phyloP scores from a whole-genome alignment of 2,888 invertebrate species.

The Amphipyra tragopoginis region DNA sequence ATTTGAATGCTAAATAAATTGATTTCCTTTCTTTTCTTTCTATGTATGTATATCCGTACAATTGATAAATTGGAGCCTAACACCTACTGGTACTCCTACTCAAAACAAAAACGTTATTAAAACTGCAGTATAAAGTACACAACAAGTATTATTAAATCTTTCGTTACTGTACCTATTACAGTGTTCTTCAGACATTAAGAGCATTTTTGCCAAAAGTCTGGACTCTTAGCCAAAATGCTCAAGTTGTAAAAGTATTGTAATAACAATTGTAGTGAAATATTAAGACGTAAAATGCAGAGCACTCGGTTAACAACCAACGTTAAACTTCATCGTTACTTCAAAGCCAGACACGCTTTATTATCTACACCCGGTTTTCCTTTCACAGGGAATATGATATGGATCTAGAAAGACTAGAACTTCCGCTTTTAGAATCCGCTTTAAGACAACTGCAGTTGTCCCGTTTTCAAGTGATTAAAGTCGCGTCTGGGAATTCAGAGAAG shows the following conservation, averaged over 20 bases:
- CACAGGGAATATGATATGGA: constrained; percentile 48
- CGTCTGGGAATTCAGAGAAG: constrained; percentile 42
- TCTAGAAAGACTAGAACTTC: constrained; percentile 48
- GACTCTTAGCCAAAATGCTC: constrained; percentile 34
- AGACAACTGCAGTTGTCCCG: constrained; percentile 53
- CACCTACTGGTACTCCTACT: not conserved
- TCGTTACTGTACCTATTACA: not conserved
- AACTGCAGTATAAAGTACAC: constrained; percentile 3
- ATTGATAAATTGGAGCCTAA: constrained; percentile 10
- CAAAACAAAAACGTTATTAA: constrained; percentile 2
- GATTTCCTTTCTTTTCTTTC: no score
- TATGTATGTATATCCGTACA: not conserved
- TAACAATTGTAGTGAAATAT: constrained; percentile 65
- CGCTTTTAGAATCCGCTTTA: constrained; percentile 49
- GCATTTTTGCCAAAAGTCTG: constrained; percentile 40
- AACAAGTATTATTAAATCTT: no score
- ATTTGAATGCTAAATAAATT: no score
- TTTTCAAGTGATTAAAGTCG: constrained; percentile 54
- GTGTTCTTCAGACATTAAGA: not conserved
- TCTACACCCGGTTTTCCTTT: constrained; percentile 42
- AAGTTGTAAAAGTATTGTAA: constrained; percentile 60
- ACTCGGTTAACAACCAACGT: constrained; percentile 61
- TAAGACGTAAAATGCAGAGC: constrained; percentile 63
- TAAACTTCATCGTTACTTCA: constrained; percentile 66
- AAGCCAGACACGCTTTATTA: constrained; percentile 60